Conservation (phyloP, 2,113 vertebrate genomes). For the Podiceps cristatus region DNA sequence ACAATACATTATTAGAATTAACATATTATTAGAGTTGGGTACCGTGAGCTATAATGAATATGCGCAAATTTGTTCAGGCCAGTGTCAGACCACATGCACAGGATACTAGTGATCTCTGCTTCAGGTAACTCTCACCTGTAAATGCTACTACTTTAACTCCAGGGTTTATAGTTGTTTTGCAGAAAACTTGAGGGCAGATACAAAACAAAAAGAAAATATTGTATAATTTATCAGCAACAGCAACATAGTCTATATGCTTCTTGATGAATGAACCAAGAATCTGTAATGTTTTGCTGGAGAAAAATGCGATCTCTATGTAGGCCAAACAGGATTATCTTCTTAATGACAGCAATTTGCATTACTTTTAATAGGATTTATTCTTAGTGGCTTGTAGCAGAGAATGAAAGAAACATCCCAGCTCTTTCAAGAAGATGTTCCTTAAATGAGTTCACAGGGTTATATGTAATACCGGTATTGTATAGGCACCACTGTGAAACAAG, state of each 20-base stretch:
- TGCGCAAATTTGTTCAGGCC: background rate
- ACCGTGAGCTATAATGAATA: background rate
- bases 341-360: slow-evolving; percentile 71
- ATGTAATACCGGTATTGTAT: slow-evolving; percentile 30
- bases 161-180: background rate
- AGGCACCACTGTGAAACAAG: background rate
- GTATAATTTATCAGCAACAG: background rate
- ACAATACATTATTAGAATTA: background rate
- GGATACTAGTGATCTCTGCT: background rate
- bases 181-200: background rate
- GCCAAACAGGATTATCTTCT: slow-evolving; percentile 74
- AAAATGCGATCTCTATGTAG: slow-evolving; percentile 44
- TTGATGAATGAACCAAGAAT: slow-evolving; percentile 6
- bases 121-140: background rate
- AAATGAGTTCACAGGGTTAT: slow-evolving; percentile 29
- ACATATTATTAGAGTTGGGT: background rate
- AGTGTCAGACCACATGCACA: background rate
- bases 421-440: slow-evolving; percentile 49
- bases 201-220: background rate
- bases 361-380: slow-evolving; percentile 76
- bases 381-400: slow-evolving; percentile 41
- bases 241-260: background rate
- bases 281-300: slow-evolving; percentile 29
- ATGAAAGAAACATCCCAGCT: slow-evolving; percentile 60
- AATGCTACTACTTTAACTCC: background rate